Evolutionary conservation across 2,113 vertebrate genomes (phyloP).

Genomic region (Aspidoscelis tigris): DNA sequence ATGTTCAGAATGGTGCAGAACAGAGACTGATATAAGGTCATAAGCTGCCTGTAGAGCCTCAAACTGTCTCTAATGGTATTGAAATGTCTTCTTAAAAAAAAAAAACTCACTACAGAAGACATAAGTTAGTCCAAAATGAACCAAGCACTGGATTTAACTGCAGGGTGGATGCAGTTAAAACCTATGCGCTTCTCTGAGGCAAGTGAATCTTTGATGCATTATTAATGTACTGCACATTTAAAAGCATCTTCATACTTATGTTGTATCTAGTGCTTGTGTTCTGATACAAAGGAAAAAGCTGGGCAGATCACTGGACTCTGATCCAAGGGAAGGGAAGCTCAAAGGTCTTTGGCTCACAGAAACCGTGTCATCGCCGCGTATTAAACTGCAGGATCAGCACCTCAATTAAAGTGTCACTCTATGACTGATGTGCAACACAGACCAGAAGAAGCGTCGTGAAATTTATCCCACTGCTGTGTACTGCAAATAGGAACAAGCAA

Average conservation of each 20-base stretch:
- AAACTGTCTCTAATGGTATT: slow-evolving; percentile 39
- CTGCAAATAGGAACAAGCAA: too few species aligned
- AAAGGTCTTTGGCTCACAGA: slow-evolving; percentile 58
- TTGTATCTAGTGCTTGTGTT: background rate
- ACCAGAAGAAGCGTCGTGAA: background rate
- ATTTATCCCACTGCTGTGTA: background rate
- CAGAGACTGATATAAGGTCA: slow-evolving; percentile 42
- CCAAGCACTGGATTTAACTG: slow-evolving; percentile 5
- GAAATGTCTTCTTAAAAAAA: slow-evolving; percentile 4
- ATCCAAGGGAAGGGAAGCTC: slow-evolving; percentile 2
- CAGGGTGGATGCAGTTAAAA: background rate
- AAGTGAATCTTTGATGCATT: background rate
- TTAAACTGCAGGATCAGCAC: slow-evolving; percentile 27
- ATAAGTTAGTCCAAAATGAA: slow-evolving; percentile 40
- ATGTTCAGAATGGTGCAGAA: slow-evolving; percentile 38
- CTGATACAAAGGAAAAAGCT: background rate
- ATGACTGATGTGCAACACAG: background rate
- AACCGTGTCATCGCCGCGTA: background rate
- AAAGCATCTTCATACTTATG: background rate
- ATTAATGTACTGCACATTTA: background rate
- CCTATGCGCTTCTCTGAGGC: background rate
- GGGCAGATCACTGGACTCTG: background rate
- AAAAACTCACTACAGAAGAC: background rate
- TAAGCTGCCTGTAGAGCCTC: slow-evolving; percentile 33
- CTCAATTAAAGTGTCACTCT: slow-evolving; percentile 11